Conservation (phyloP, 2,888 invertebrate species). For the Lordiphosa andalusiaca region DNA sequence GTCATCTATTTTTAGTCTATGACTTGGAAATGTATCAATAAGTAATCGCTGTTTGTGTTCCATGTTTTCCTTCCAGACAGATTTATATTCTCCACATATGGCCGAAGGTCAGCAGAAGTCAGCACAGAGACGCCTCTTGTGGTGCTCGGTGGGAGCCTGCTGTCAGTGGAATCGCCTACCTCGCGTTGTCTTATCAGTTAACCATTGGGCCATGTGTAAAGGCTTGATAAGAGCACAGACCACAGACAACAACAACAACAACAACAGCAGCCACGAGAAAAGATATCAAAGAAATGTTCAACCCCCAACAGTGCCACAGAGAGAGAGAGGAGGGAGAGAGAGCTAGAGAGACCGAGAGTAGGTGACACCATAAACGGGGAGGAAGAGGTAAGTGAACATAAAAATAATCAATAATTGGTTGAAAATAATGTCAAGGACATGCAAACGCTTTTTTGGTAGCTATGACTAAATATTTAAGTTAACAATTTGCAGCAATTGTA, state of each 20-base stretch:
- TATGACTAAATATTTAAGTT: conserved; percentile 51
- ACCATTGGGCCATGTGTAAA: conserved; percentile 2
- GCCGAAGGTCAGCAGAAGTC: conserved; percentile 6
- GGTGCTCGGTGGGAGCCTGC: conserved; percentile 26
- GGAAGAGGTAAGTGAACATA: conserved; percentile 1
- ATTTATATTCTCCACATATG: background rate
- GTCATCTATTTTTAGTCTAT: conserved; percentile 28
- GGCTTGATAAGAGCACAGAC: conserved; percentile 22
- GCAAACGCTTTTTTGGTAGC: conserved; percentile 12
- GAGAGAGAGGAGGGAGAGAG: background rate
- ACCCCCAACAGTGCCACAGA: background rate
- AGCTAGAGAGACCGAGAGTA: background rate
- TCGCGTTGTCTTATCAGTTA: conserved; percentile 7
- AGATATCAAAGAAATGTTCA: conserved; percentile 2
- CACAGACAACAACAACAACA: conserved; percentile 33
- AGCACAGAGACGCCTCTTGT: conserved; percentile 6
- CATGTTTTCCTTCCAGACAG: background rate
- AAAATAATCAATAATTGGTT: conserved; percentile 28
- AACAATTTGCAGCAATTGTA: conserved; percentile 51
- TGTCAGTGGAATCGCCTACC: conserved; percentile 21
- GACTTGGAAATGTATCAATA: conserved; percentile 14
- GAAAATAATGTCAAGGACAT: conserved; percentile 42
- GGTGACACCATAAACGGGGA: background rate
- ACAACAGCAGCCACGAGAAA: background rate
- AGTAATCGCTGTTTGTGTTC: conserved; percentile 11